A percentile compares a stretch with the other conserved stretches of the same genome.
Conservation (phyloP, 2,113 vertebrate genomes). For the Python bivittatus region DNA sequence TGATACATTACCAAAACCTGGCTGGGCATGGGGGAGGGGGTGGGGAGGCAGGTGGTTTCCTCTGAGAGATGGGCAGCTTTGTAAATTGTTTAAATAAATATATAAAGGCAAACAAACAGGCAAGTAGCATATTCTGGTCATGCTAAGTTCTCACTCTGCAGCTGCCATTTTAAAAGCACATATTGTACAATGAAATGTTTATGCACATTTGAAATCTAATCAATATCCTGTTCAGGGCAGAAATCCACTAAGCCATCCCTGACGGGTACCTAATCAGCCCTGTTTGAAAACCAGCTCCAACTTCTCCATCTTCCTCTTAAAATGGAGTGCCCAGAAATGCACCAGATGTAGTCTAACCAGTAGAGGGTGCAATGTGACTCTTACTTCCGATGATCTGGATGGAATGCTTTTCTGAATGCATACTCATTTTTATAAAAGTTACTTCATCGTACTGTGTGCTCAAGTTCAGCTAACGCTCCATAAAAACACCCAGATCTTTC, state of each 20-base stretch:
- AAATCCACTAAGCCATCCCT: background rate
- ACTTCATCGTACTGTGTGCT: background rate
- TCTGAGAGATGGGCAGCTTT: background rate
- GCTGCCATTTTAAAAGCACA: background rate
- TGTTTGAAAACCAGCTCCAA: background rate
- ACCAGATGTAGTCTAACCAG: background rate
- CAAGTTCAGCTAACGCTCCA: background rate
- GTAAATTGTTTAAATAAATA: background rate
- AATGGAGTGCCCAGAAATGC: background rate
- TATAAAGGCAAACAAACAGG: background rate
- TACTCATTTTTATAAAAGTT: background rate
- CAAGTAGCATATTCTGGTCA: background rate
- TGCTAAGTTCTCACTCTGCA: background rate
- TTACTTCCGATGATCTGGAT: background rate
- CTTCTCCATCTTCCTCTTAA: background rate
- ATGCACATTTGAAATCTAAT: background rate
- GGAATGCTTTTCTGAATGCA: background rate
- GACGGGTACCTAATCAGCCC: background rate
- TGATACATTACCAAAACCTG: too few relatives aligned
- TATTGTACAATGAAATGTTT: background rate
- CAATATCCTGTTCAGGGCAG: background rate
- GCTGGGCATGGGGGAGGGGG: too few relatives aligned
- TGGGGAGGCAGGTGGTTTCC: background rate
- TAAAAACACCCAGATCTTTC: background rate
- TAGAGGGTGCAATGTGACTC: background rate